Evolutionary conservation across 1,140 invertebrate species (phyloP).

Genomic region (Andrena cerasifolii): DNA sequence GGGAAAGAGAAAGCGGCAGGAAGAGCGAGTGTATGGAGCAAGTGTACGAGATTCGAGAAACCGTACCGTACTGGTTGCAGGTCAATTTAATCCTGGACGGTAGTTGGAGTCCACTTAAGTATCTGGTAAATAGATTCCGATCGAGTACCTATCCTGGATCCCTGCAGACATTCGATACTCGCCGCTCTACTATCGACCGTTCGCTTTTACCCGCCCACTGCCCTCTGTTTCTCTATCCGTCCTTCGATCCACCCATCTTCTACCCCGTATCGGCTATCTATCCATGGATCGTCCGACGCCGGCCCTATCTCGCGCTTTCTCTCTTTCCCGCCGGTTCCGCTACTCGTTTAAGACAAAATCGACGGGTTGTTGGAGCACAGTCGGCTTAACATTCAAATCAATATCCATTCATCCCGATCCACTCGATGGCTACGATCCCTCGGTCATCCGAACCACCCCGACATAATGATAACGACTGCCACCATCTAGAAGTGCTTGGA

Average conservation of each 20-base stretch:
- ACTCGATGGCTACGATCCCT: constrained; percentile 5
- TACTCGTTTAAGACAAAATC: constrained; percentile 45
- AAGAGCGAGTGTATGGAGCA: neutral
- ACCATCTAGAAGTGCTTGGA: no score
- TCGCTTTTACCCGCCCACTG: constrained; percentile 5
- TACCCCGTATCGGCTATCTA: constrained; percentile 18
- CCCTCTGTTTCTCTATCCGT: constrained; percentile 10
- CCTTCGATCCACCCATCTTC: neutral
- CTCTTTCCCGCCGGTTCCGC: constrained; percentile 10
- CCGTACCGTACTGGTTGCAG: constrained; percentile 56
- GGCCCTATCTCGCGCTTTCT: neutral
- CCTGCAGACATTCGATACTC: constrained; percentile 64
- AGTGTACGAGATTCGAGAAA: constrained; percentile 41
- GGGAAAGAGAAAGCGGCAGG: constrained; percentile 1
- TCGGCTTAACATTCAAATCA: constrained; percentile 63
- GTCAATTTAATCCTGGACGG: constrained; percentile 70
- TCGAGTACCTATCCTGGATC: constrained; percentile 64
- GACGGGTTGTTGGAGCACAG: constrained; percentile 20
- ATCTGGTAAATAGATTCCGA: constrained; percentile 72
- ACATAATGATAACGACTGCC: neutral
- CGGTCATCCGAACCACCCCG: neutral
- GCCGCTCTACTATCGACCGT: constrained; percentile 36
- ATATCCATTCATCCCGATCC: constrained; percentile 56
- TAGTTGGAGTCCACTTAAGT: constrained; percentile 69
- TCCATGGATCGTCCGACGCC: constrained; percentile 26